phyloP scores from a whole-genome alignment of 2,888 invertebrate species.

The Teinopalpus imperialis region DNA sequence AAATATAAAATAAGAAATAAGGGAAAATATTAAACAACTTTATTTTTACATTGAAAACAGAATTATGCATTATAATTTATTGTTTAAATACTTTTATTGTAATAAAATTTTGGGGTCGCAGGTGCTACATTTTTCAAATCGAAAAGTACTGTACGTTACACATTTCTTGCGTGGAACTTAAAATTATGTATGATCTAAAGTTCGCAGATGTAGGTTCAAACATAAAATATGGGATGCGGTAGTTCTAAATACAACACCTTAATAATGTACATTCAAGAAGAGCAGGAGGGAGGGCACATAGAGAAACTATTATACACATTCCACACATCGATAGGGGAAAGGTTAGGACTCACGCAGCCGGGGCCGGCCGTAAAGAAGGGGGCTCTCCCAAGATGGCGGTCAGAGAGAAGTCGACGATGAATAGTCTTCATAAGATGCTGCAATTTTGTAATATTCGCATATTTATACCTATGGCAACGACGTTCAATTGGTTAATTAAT shows the following conservation, averaged over 20 bases:
- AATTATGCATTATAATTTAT: no score
- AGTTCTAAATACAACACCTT: conserved; percentile 59
- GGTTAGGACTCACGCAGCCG: conserved; percentile 76
- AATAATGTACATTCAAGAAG: conserved; percentile 51
- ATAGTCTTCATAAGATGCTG: conserved; percentile 88
- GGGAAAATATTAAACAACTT: no score
- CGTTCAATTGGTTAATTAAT: conserved; percentile 67
- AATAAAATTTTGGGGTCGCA: not conserved
- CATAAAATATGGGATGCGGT: conserved; percentile 33
- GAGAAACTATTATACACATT: conserved; percentile 66
- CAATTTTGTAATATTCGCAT: conserved; percentile 82
- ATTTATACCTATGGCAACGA: conserved; percentile 80
- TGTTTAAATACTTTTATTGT: no score
- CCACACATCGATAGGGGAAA: conserved; percentile 75
- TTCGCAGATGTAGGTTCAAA: conserved; percentile 29
- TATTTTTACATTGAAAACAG: no score
- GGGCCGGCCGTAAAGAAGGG: conserved; percentile 66
- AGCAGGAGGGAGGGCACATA: conserved; percentile 37
- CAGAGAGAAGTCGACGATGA: conserved; percentile 88
- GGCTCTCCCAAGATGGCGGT: conserved; percentile 77
- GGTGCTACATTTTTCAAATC: no score
- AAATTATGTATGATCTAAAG: conserved; percentile 17
- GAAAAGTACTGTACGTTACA: not conserved
- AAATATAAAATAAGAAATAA: no score
- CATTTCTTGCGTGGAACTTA: conserved; percentile 3